Evolutionary conservation across 1,140 invertebrate genomes (phyloP).

Genomic region (Macrocentrus cingulum): DNA sequence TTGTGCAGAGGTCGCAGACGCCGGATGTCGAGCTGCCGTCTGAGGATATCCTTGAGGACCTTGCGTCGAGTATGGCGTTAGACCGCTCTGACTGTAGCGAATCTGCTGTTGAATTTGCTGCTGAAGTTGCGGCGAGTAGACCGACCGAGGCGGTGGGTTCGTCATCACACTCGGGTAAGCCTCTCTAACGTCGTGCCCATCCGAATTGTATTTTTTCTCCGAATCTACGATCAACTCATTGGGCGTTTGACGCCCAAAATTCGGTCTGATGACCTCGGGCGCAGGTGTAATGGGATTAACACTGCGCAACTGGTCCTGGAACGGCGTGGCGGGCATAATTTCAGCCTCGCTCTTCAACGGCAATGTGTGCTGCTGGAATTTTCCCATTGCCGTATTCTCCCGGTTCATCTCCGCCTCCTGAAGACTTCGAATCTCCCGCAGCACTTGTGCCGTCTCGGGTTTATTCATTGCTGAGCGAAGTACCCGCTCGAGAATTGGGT

Average conservation of each 20-base stretch:
- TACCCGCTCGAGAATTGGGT: slow-evolving; percentile 86
- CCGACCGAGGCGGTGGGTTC: slow-evolving; percentile 30
- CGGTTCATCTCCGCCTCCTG: slow-evolving; percentile 55
- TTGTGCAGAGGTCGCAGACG: slow-evolving; percentile 41
- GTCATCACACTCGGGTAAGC: slow-evolving; percentile 25
- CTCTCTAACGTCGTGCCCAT: slow-evolving; percentile 40
- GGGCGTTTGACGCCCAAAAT: slow-evolving; percentile 41
- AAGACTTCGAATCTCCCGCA: slow-evolving; percentile 58
- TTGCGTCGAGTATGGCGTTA: slow-evolving; percentile 38
- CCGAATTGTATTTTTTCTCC: slow-evolving; percentile 37
- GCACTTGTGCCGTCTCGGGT: slow-evolving; percentile 63
- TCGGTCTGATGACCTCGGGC: slow-evolving; percentile 32
- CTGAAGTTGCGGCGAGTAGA: slow-evolving; percentile 43
- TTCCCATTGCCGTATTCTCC: slow-evolving; percentile 42
- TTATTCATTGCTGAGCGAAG: slow-evolving; percentile 78
- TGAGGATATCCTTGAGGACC: slow-evolving; percentile 38
- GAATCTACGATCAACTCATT: slow-evolving; percentile 38
- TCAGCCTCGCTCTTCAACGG: slow-evolving; percentile 55
- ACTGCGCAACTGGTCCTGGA: slow-evolving; percentile 52
- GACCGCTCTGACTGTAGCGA: slow-evolving; percentile 48
- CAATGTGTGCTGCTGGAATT: slow-evolving; percentile 56
- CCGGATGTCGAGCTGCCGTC: slow-evolving; percentile 44
- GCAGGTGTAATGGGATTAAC: slow-evolving; percentile 41
- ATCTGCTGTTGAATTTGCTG: slow-evolving; percentile 51
- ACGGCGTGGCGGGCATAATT: slow-evolving; percentile 51